Evolutionary conservation across 1,140 invertebrate species (phyloP).

Genomic region (Calosoma granatense): DNA sequence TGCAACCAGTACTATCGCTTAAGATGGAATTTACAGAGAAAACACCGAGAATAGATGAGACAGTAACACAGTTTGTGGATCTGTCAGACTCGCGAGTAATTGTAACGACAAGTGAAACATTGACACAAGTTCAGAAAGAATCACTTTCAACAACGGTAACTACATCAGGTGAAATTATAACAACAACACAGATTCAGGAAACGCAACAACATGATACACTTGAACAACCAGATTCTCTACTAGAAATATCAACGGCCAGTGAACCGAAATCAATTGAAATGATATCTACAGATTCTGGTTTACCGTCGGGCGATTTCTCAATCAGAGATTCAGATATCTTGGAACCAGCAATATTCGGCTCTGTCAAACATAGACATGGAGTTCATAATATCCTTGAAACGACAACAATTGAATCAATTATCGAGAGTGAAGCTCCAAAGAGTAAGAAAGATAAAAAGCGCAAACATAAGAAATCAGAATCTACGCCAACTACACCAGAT

Average conservation of each 20-base stretch:
- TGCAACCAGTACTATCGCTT: slow-evolving; percentile 49
- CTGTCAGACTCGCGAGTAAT: background rate
- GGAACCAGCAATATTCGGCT: slow-evolving; percentile 33
- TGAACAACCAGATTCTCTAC: background rate
- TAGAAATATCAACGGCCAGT: background rate
- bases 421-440: slow-evolving; percentile 1
- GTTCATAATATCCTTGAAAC: slow-evolving; percentile 15
- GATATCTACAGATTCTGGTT: slow-evolving; percentile 10
- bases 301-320: background rate
- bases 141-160: background rate
- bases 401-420: background rate
- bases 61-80: background rate
- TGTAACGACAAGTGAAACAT: slow-evolving; percentile 9
- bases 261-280: slow-evolving; percentile 9
- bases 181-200: background rate
- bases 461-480: slow-evolving; percentile 11
- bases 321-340: slow-evolving; percentile 12
- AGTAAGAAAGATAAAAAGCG: slow-evolving; percentile 13
- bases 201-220: background rate
- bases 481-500: slow-evolving; percentile 1
- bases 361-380: slow-evolving; percentile 29
- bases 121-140: background rate
- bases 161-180: background rate
- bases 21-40: slow-evolving; percentile 43
- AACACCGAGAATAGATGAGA: slow-evolving; percentile 12